Percentiles rank a stretch among this genome's conserved stretches.
Evolutionary conservation across 2,797 vertebrate genomes (phyloP).

Genomic region (Halcyon badia): DNA sequence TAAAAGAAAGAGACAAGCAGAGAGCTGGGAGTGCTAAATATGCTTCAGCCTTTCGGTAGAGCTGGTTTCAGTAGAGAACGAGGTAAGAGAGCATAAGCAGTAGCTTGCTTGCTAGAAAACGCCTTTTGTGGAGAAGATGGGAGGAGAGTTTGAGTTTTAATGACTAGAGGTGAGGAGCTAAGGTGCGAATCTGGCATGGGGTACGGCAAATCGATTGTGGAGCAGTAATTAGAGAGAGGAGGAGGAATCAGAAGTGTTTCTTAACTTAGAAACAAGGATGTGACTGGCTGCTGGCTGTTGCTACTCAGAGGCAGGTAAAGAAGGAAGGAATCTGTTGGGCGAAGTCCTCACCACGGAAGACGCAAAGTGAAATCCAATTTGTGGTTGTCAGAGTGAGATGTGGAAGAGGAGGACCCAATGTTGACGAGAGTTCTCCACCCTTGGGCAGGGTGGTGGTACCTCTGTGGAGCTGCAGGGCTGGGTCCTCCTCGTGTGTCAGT

Average conservation of each 20-base stretch:
- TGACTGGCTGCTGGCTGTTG: constrained; percentile 48
- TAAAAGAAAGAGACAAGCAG: constrained; percentile 65
- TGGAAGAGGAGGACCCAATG: neutral
- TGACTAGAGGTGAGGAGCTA: constrained; percentile 21
- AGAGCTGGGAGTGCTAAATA: constrained; percentile 58
- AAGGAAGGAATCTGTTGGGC: neutral
- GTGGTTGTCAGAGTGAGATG: neutral
- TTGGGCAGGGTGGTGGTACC: neutral
- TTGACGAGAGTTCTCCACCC: neutral
- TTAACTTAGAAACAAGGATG: constrained; percentile 53
- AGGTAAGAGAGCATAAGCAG: neutral
- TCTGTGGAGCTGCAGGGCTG: neutral
- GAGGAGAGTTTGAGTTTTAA: constrained; percentile 41
- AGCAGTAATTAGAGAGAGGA: constrained; percentile 60
- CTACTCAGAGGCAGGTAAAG: constrained; percentile 21
- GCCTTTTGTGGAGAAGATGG: constrained; percentile 18
- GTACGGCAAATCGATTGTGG: neutral
- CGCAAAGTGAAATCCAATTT: neutral
- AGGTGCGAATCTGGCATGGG: constrained; percentile 28
- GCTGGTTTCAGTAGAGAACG: constrained; percentile 10
- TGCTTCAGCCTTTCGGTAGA: constrained; percentile 40
- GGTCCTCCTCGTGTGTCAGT: neutral
- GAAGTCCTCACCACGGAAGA: neutral
- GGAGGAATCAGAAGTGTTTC: constrained; percentile 63
- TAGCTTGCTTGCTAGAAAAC: constrained; percentile 22